phyloP scores from a whole-genome alignment of 1,140 invertebrate genomes.

The Belonocnema kinseyi region DNA sequence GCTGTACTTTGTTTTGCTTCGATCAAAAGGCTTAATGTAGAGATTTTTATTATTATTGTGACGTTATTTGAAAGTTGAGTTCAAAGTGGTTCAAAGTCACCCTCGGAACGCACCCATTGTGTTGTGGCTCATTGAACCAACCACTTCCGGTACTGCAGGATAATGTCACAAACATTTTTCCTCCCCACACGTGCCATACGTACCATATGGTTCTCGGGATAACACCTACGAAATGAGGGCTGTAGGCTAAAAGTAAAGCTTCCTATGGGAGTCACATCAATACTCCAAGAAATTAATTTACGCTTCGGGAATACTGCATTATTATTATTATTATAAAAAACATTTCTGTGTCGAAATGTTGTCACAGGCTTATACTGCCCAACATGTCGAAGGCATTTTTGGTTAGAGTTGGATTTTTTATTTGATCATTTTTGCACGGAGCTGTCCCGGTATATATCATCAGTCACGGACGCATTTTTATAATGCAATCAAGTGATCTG shows the following conservation, averaged over 20 bases:
- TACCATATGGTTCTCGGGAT: constrained; percentile 19
- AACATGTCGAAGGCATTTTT: no score
- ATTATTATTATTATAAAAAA: no score
- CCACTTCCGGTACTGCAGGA: constrained; percentile 18
- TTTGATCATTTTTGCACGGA: no score
- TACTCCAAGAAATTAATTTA: no score
- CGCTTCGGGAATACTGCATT: no score
- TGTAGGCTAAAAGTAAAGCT: neutral
- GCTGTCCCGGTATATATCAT: no score
- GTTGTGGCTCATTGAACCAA: constrained; percentile 7
- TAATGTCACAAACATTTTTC: constrained; percentile 21
- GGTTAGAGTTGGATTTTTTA: no score
- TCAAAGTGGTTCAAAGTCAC: constrained; percentile 19
- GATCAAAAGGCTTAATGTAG: neutral
- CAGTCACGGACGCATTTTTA: no score
- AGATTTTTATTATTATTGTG: neutral
- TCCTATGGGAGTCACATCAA: no score
- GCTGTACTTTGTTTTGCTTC: constrained; percentile 9
- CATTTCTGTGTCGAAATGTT: no score
- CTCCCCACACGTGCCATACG: constrained; percentile 22
- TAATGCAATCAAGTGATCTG: no score
- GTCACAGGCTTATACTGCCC: no score
- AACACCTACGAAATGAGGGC: neutral
- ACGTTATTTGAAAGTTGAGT: constrained; percentile 22
- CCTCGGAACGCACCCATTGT: neutral